Base-by-base conservation (phyloP, 2,797 vertebrate genomes). In the Cirrhinus molitorella region DNA sequence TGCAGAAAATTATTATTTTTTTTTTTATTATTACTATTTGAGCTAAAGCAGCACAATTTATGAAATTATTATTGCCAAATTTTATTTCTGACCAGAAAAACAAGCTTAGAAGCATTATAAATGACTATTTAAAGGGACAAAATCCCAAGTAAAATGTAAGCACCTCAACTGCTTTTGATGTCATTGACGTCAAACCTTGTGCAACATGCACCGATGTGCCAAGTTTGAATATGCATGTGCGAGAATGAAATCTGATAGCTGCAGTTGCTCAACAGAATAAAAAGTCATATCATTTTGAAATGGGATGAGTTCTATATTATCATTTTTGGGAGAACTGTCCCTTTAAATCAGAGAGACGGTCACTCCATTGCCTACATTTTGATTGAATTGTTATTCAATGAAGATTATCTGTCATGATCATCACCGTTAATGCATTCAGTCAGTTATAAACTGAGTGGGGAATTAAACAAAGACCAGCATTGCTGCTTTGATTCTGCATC, bases 351-450 rank as follows among this genome's bases (percentile, higher is more conserved):
- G 3, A 61, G 53, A 43, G 34, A 43, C 5, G 7, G 23, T 9
- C 55, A 19, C 21, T 47, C 57, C 6, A 19, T 73, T 37, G 28
- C 63, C 40, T 61, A 45, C 53, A 59, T 61, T 49, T 47, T 53
- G 5, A 80, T 68, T 55, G n/a, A 55, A 80, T 67, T 68, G 78
- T 21, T 25, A 28, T 67, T 67, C 45, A 68, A 0, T 79, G 21
- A 78, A 65, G 75, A 65, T 49, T 78, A 31, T 65, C 75, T 63
- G 40, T 63, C 75, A 78, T 78, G 43, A 66, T 51, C 76, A 49
- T 79, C 76, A 51, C 45, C 0, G 6, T 21, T 66, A 66, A 59
- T 80, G 57, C 14, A 49, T 47, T 9, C 28, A 51, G n/a, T 74
- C 53, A 34, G 53, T 40, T 53, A 65, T 53, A 53, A 74, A n/a